Evolutionary conservation across 2,888 invertebrate species (phyloP).

Genomic region (Drosophila neonasuta): DNA sequence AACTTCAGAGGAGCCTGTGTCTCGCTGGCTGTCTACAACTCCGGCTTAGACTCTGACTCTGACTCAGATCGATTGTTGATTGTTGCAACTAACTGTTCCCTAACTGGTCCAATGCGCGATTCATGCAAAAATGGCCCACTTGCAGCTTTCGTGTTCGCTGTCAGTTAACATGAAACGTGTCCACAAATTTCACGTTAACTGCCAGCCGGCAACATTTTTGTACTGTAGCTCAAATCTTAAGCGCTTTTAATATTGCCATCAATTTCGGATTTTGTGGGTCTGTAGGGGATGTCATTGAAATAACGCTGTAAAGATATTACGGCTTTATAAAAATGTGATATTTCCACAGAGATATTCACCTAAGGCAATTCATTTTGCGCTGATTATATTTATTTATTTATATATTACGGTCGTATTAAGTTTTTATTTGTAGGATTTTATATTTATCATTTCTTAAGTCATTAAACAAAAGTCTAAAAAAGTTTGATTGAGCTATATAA

Average conservation of each 20-base stretch:
- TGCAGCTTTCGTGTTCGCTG: conserved; percentile 47
- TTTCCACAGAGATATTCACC: background rate
- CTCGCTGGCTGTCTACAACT: background rate
- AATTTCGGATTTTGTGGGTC: background rate
- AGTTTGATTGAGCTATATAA: too few species aligned
- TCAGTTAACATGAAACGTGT: conserved; percentile 51
- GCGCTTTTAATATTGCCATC: conserved; percentile 8
- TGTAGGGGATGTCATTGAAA: background rate
- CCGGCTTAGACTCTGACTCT: conserved; percentile 2
- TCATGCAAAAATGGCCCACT: conserved; percentile 54
- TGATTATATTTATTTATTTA: background rate
- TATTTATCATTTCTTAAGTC: too few species aligned
- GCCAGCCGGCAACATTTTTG: conserved; percentile 11
- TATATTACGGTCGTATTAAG: too few species aligned
- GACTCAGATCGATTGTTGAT: conserved; percentile 50
- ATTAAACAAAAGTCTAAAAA: too few species aligned
- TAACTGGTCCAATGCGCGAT: conserved; percentile 18
- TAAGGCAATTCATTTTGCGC: background rate
- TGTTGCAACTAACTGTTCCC: conserved; percentile 29
- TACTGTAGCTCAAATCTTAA: background rate
- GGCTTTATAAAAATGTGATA: background rate
- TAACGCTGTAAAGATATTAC: background rate
- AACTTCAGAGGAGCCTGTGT: conserved; percentile 51
- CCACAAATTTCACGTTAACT: conserved; percentile 35
- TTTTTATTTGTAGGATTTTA: too few species aligned